Base-by-base conservation (phyloP, 1,140 invertebrate species). In the Gryon sp. region DNA sequence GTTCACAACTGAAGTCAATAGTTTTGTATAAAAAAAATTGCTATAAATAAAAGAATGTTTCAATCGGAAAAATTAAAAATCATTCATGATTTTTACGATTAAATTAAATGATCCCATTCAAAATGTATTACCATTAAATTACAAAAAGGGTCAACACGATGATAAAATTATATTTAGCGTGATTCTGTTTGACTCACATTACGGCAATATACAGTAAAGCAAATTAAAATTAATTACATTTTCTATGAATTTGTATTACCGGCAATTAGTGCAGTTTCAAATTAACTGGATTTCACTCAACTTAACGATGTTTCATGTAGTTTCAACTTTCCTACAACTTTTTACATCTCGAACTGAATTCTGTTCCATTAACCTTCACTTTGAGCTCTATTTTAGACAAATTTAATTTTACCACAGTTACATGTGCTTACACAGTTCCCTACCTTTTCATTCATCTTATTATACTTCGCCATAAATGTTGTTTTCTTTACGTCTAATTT, bases 171-270 rank as follows among this genome's bases (percentile, higher is more conserved):
- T n/a, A n/a, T n/a, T n/a, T n/a, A n/a, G n/a, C 50, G 59, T 60
- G 70, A 66, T 76, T 75, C 50, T 68, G 46, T 69, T 76, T 62
- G 40, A 36, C 32, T 66, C 70, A 40, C 45, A 48, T 74, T 59
- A 50, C 59, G 16, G 36, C 52, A 34, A 55, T 55, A 55, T 45
- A 38, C 41, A 43, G 18, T 59, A 59, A 63, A 69, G 73, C 69
- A 62, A 69, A 76, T 76, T 40, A 63, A 63, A 76, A 69, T 48
- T 62, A 68, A 68, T 75, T 68, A 55, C 72, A 62, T 68, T 68
- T 75, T 68, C 45, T 24, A 55, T 55, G 62, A 75, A 75, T 75
- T 68, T 75, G 62, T 66, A 68, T 75, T 60, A 66, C 50, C 43
- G 32, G 72, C 62, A 75, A 75, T 75, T 75, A 75, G 55, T 40